Evolutionary conservation across 2,888 invertebrate species (phyloP), one percentile per base, ranked within the genome.

Genomic region (Hyposoter dolosus): DNA sequence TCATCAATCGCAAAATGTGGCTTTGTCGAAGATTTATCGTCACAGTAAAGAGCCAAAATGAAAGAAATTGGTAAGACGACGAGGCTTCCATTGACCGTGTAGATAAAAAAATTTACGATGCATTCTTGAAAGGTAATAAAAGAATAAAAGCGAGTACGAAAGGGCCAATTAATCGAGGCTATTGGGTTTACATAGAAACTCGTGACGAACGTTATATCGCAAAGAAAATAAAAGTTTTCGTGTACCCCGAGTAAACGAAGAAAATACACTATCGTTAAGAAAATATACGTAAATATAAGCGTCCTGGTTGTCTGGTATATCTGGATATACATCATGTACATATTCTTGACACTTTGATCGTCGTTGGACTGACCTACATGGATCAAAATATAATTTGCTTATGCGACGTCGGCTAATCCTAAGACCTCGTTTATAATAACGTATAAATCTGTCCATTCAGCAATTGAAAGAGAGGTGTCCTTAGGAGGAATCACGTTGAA

Each of bases 281-380:
- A 15, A 6, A 60, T n/a, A 43, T 12, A 68, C 50, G 40, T n/a
- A 15, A 17, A 76, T 82, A 82, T 82, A 82, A 82, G 68, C 66
- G 69, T 60, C 56, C n/a, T 19, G 19, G 53, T 7, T 28, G 32
- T 75, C 35, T 50, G 47, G 47, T 17, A 66, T 43, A 72, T 50
- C 35, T 45, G 17, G 35, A 35, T 66, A 66, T 69, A 35, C 60
- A 12, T 35, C 40, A 45, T 47, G 17, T 60, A 66, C 43, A 35
- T 78, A 82, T 76, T 76, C 71, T 19, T 60, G 65, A 71, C 71
- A 80, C 71, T 80, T 80, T 83, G 75, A 85, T 85, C 53, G 83
- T 72, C 83, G 40, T 53, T 74, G 43, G 82, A 83, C 77, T 86
- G 86, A 86, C 86, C 86, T 78, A 86, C 72, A 86, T 53, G 43